Evolutionary conservation across 1,140 invertebrate genomes (phyloP), one percentile per base, ranked within the genome.

Genomic region (Drosophila rufa): DNA sequence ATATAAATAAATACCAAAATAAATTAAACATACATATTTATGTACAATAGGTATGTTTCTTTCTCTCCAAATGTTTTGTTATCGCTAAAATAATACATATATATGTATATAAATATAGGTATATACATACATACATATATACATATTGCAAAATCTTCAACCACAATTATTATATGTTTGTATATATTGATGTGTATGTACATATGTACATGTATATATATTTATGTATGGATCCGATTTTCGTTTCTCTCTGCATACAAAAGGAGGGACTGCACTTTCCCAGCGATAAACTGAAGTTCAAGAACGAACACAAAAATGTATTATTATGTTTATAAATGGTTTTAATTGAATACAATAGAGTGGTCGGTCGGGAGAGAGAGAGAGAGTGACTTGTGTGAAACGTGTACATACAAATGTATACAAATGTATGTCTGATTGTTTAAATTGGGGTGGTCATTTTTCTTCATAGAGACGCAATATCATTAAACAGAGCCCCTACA

Each of bases 341-440:
- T 87, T 86, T 89, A 87, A 87, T 87, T 87, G 84, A 87, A 83
- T 80, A 87, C 80, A 89, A 89, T 87, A 76, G 78, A 85, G 84
- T 83, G 68, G 70, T 36, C 51, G 30, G 17, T 22, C 42, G 42
- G n/a, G 67, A 55, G 65, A 62, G 50, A 55, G 65, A 62, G 50
- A 36, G 27, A 53, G 51, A 38, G 33, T 55, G 14, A 53, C 56
- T 75, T 70, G 45, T 66, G 43, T 64, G 22, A 67, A 82, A 66
- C 58, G 36, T 40, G 71, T 71, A 64, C 42, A 59, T 45, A 51
- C 48, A 71, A 48, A 43, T 17, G 25, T 46, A 47, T 51, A 60
- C 58, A 12, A 30, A 43, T 43, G n/a, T 45, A 68, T 48, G n/a
- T 33, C 30, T 42, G 22, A 46, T 33, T 43, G 14, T 73, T 30